Percentiles rank a stretch among this genome's conserved stretches.
phyloP scores from a whole-genome alignment of 2,888 invertebrate species.

The Agriotes lineatus region DNA sequence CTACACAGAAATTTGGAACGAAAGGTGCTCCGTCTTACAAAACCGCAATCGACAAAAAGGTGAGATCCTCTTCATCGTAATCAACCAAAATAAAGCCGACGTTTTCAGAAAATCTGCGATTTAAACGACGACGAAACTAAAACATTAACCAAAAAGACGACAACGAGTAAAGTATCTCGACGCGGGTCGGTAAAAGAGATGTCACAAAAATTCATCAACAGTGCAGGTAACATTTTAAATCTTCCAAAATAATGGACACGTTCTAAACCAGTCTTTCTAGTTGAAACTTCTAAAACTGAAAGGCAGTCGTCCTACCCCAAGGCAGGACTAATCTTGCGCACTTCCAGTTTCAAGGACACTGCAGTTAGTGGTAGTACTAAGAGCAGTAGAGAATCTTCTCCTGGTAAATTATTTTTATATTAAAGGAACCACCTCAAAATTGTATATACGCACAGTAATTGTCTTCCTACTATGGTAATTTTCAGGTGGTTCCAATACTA shows the following conservation, averaged over 20 bases:
- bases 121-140: slow-evolving; percentile 21
- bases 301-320: slow-evolving; percentile 75
- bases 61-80: too few species aligned
- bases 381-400: slow-evolving; percentile 56
- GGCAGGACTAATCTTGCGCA: slow-evolving; percentile 80
- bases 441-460: background rate
- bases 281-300: slow-evolving; percentile 70
- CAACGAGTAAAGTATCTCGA: slow-evolving; percentile 69
- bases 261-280: too few species aligned
- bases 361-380: slow-evolving; percentile 22
- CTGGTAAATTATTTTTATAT: slow-evolving; percentile 56
- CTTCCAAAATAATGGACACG: too few species aligned
- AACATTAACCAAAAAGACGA: slow-evolving; percentile 47
- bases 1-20: slow-evolving; percentile 64
- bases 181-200: slow-evolving; percentile 82
- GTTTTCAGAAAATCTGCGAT: slow-evolving; percentile 15
- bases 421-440: too few species aligned
- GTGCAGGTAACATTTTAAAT: slow-evolving; percentile 66
- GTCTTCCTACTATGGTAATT: background rate
- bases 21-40: slow-evolving; percentile 60
- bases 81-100: too few species aligned
- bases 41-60: slow-evolving; percentile 53
- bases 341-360: slow-evolving; percentile 72
- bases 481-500: too few species aligned
- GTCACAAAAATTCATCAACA: slow-evolving; percentile 84